A percentile compares a stretch with the other conserved stretches of the same genome.
These are phyloP conservation scores for Fopius arisanus DNA, from an alignment of 1,140 invertebrate genomes.

Conservation along the genomic window DNA sequence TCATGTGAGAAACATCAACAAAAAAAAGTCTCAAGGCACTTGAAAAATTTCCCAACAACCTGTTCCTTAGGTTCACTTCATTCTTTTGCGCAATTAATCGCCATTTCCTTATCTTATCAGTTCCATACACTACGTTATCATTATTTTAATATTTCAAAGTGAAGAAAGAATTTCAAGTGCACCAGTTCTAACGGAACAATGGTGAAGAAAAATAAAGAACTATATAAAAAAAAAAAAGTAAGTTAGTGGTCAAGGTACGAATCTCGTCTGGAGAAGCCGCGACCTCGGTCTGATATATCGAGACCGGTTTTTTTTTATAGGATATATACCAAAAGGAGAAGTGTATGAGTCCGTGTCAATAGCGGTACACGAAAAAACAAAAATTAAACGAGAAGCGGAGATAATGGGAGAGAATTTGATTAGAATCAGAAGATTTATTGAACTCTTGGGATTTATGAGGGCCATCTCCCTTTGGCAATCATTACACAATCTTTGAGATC, in stretches of 20 bases:
- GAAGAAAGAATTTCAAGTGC: not conserved
- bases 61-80: too few relatives aligned
- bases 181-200: not conserved
- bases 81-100: not conserved
- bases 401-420: conserved; percentile 1
- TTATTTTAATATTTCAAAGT: not conserved
- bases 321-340: not conserved
- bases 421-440: not conserved
- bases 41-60: not conserved
- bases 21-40: not conserved
- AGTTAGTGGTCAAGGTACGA: conserved; percentile 20
- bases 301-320: conserved; percentile 32
- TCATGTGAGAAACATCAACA: not conserved
- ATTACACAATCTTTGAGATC: not conserved
- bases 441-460: not conserved
- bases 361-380: conserved; percentile 5
- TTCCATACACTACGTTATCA: not conserved
- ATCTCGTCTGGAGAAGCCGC: conserved; percentile 8
- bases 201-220: not conserved
- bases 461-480: not conserved
- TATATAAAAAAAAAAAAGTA: not conserved
- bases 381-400: not conserved
- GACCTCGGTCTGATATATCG: conserved; percentile 28
- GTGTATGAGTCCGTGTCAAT: conserved; percentile 25
- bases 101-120: not conserved